A percentile compares a stretch with the other conserved stretches of the same genome.
These are phyloP conservation scores for Arvicanthis niloticus DNA, from an alignment of 2,113 vertebrate species.

Conservation along the genomic window DNA sequence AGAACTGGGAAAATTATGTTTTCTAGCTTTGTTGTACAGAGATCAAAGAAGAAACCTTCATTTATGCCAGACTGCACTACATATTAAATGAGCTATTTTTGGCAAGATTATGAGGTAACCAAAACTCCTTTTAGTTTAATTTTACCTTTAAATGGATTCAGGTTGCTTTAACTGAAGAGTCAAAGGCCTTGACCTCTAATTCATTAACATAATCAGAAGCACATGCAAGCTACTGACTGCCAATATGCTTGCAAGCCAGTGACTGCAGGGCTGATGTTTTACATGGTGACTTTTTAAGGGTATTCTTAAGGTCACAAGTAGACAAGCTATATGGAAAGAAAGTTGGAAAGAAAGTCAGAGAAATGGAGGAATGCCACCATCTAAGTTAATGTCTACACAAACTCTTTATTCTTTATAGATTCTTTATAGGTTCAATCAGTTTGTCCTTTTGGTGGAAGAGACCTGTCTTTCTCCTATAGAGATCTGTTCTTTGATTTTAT, in stretches of 20 bases:
- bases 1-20: constrained; percentile 78
- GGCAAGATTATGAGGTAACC: constrained; percentile 80
- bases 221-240: constrained; percentile 79
- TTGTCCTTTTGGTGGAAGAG: background rate
- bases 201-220: constrained; percentile 83
- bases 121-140: constrained; percentile 81
- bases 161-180: constrained; percentile 81
- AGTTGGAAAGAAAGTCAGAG: background rate
- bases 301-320: background rate
- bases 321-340: background rate
- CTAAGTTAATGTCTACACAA: background rate
- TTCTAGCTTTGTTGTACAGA: constrained; percentile 80
- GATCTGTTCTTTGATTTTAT: background rate
- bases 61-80: constrained; percentile 77
- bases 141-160: constrained; percentile 82
- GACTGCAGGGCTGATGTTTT: constrained; percentile 33
- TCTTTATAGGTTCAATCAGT: background rate
- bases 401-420: background rate
- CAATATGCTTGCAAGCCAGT: constrained; percentile 55
- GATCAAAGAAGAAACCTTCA: constrained; percentile 78
- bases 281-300: background rate
- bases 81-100: constrained; percentile 80
- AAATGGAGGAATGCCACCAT: background rate
- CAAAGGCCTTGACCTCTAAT: constrained; percentile 82
- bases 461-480: background rate